phyloP scores from a whole-genome alignment of 1,140 invertebrate genomes.

The Euura lappo region DNA sequence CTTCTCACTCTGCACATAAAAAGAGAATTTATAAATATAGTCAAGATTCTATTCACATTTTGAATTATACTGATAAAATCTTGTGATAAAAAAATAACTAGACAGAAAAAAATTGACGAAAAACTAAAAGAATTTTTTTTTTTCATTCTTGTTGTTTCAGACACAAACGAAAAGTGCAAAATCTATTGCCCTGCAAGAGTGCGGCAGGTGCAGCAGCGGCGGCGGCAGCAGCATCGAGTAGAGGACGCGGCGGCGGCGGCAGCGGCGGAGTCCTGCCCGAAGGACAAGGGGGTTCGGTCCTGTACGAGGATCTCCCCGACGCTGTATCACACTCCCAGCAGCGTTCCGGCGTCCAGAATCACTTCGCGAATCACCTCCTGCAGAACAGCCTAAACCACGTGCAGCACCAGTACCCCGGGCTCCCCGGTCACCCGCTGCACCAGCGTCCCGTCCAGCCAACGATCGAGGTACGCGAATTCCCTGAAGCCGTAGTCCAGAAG shows the following conservation, averaged over 20 bases:
- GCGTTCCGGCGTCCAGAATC: conserved; percentile 50
- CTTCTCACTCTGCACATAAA: too few relatives aligned
- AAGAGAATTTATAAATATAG: too few relatives aligned
- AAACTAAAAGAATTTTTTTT: too few relatives aligned
- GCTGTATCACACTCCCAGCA: conserved; percentile 55
- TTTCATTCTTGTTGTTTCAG: conserved; percentile 58
- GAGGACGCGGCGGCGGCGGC: conserved; percentile 29
- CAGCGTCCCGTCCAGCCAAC: neutral
- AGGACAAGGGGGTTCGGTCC: conserved; percentile 57
- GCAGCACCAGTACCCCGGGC: conserved; percentile 18
- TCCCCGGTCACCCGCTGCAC: neutral
- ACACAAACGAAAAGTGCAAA: conserved; percentile 76
- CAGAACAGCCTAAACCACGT: conserved; percentile 42
- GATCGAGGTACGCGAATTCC: neutral
- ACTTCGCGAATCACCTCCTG: conserved; percentile 48
- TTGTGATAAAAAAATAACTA: too few relatives aligned
- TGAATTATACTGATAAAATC: too few relatives aligned
- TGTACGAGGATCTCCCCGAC: conserved; percentile 71
- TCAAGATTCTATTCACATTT: too few relatives aligned
- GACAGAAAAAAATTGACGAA: too few relatives aligned
- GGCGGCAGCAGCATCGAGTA: conserved; percentile 50
- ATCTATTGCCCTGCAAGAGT: conserved; percentile 72
- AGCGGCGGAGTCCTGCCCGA: conserved; percentile 43
- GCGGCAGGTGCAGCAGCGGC: conserved; percentile 63
- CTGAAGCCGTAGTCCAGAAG: neutral